Evolutionary conservation across 1,140 invertebrate species (phyloP), one percentile per base, ranked within the genome.

Genomic region (Bombyx mandarina): DNA sequence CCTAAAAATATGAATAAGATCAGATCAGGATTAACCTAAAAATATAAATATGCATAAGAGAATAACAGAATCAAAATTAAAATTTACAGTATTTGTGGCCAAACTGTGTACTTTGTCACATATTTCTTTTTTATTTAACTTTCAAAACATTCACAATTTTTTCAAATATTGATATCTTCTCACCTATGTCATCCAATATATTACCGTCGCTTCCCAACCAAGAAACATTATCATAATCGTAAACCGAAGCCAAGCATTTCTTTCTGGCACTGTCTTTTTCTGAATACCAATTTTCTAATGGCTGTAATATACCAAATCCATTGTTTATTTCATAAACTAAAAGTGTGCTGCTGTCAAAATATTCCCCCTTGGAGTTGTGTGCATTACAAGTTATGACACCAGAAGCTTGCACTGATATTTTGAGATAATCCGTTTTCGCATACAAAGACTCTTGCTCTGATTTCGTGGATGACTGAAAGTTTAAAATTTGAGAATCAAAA

Each of bases 231-330:
- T 45, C 8, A 59, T 67, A 85, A 9, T 78, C 62, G 51, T 82
- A 77, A 56, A 64, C 69, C 0, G 83, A 85, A 49, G 77, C 83
- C 35, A 73, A 60, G 57, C 82, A 87, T 44, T 65, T 70, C n/a
- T 77, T 45, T 4, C 54, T 56, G 6, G 79, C 68, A n/a, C 62
- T 61, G 12, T 79, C 54, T 8, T 66, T 67, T 65, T 86, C 74
- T 6, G 72, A 61, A 56, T 69, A 85, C 79, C 80, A 83, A 6
- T 54, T 65, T 8, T 62, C 47, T 2, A 67, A 26, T 1, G 46
- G 52, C 52, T 74, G 55, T 18, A 60, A 63, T 6, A 86, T 70
- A 8, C 79, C 83, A 56, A 85, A 85, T 6, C 83, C 82, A 47
- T 57, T 61, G 8, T 54, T 12, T 7, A 85, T 64, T 57, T 86